Evolutionary conservation across 2,797 vertebrate genomes (phyloP).

Genomic region (Pseudocheirus occidentalis): DNA sequence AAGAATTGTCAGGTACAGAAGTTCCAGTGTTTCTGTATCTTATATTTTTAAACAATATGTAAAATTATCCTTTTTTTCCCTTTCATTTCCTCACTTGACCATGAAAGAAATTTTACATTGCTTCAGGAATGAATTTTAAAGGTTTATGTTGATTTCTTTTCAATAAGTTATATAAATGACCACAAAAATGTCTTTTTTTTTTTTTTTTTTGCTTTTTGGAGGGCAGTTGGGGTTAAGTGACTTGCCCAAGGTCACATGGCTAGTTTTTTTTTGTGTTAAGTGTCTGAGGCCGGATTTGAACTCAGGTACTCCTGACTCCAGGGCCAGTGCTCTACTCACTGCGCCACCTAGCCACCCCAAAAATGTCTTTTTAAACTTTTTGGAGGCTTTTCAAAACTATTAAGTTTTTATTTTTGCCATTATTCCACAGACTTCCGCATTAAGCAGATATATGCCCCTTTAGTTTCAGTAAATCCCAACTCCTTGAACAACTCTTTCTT

Average conservation of each 20-base stretch:
- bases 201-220: too few species aligned
- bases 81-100: conserved; percentile 21
- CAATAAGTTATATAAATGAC: neutral
- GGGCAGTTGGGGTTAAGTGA: too few species aligned
- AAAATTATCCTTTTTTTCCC: neutral
- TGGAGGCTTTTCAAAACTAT: conserved; percentile 11
- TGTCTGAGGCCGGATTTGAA: too few species aligned
- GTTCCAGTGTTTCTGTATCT: neutral
- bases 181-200: neutral
- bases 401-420: neutral
- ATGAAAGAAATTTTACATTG: neutral
- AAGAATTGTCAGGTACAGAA: neutral
- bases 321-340: too few species aligned
- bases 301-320: too few species aligned
- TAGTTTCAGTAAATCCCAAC: conserved; percentile 27
- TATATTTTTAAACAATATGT: neutral
- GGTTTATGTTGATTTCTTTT: conserved; percentile 14
- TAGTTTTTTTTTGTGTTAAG: too few species aligned
- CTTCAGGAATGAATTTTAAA: neutral
- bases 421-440: neutral
- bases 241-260: too few species aligned
- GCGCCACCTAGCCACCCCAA: too few species aligned
- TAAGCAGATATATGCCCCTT: neutral
- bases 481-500: neutral
- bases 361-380: neutral